Conservation (phyloP, 2,888 invertebrate species). For the Diloba caeruleocephala region DNA sequence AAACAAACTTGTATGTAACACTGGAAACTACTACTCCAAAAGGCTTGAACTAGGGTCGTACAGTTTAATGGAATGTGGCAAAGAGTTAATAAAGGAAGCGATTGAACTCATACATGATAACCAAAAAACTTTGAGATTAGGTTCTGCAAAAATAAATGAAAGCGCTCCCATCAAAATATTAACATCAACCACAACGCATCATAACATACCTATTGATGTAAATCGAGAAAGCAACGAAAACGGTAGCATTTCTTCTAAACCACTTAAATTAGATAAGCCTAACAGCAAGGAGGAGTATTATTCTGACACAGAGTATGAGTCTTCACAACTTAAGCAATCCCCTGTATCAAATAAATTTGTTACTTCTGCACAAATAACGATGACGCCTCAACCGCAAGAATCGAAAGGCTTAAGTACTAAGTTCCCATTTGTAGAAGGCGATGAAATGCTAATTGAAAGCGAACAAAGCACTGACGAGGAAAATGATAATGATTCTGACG, state of each 20-base stretch:
- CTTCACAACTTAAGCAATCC: neutral
- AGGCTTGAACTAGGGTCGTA: constrained; percentile 64
- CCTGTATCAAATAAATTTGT: neutral
- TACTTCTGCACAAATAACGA: neutral
- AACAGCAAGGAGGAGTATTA: constrained; percentile 29
- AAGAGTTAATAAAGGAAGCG: constrained; percentile 63
- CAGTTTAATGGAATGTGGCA: constrained; percentile 68
- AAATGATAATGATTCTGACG: constrained; percentile 29
- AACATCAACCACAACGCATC: neutral
- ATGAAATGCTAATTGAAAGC: constrained; percentile 17
- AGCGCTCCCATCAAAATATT: neutral
- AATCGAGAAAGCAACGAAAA: constrained; percentile 1
- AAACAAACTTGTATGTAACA: constrained; percentile 75
- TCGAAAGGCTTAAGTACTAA: constrained; percentile 30
- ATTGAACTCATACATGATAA: constrained; percentile 58
- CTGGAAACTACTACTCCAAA: constrained; percentile 50
- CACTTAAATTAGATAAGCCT: neutral
- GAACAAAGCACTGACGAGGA: constrained; percentile 23
- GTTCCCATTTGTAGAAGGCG: constrained; percentile 42
- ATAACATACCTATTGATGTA: constrained; percentile 1
- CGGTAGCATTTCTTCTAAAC: neutral
- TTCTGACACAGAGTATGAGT: constrained; percentile 34
- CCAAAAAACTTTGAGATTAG: constrained; percentile 37
- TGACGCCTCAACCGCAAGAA: neutral
- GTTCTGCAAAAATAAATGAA: too few relatives aligned